phyloP scores from a whole-genome alignment of 2,797 vertebrate species.

The Meda fulgida region DNA sequence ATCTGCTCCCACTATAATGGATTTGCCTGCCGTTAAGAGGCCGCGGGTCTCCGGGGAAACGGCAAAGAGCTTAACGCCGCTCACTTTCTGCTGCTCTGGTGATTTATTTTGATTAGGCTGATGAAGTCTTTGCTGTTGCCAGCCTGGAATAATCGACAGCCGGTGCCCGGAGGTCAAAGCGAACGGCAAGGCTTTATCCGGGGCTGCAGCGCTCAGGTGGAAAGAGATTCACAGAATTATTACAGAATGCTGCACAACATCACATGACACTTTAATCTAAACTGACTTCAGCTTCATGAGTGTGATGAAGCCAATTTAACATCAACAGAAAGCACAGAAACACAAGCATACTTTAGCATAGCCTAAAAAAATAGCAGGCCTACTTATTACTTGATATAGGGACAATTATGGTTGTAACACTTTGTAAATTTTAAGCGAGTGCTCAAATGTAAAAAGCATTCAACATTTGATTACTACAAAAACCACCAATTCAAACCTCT shows the following conservation, averaged over 20 bases:
- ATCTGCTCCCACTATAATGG: slow-evolving; percentile 77
- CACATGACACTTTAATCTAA: not conserved
- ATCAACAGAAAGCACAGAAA: slow-evolving; percentile 32
- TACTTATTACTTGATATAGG: too few relatives aligned
- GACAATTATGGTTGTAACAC: too few relatives aligned
- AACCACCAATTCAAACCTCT: not conserved
- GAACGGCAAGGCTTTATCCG: slow-evolving; percentile 61
- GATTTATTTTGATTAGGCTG: slow-evolving; percentile 84
- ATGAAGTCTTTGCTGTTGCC: slow-evolving; percentile 77
- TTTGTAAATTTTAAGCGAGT: not conserved
- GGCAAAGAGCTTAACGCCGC: slow-evolving; percentile 68
- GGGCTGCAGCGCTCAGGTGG: not conserved
- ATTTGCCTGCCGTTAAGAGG: slow-evolving; percentile 76
- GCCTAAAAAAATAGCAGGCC: too few relatives aligned
- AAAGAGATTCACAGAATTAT: slow-evolving; percentile 8
- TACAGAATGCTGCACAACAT: not conserved
- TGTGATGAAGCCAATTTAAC: not conserved
- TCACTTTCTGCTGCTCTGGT: slow-evolving; percentile 81
- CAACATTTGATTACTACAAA: too few relatives aligned
- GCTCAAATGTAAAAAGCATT: not conserved
- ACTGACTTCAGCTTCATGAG: not conserved
- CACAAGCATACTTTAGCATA: not conserved
- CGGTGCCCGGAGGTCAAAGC: slow-evolving; percentile 75
- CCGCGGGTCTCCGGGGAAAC: slow-evolving; percentile 68
- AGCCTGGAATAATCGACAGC: slow-evolving; percentile 78